Conservation (phyloP, 23 tunicate species). For the Halocynthia roretzi region DNA sequence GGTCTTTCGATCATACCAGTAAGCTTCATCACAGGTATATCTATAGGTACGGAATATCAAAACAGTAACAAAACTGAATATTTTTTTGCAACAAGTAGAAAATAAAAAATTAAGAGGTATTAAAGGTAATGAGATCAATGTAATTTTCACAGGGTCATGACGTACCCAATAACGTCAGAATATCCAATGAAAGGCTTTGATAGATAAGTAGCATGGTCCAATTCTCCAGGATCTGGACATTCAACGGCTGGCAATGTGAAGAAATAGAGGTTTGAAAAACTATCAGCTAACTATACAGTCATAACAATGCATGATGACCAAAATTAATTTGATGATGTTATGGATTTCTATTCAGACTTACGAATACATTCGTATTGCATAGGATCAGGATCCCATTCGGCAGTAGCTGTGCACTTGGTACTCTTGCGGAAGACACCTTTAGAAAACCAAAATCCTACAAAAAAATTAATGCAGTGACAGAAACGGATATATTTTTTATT, state of each 20-base stretch:
- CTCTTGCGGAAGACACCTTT: neutral
- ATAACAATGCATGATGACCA: no score
- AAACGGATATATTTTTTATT: no score
- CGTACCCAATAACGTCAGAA: slow-evolving; percentile 45
- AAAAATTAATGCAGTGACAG: neutral
- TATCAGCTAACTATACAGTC: no score
- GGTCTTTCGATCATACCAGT: slow-evolving; percentile 14
- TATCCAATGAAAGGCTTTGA: slow-evolving; percentile 2
- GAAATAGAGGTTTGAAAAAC: neutral
- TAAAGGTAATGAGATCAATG: no score
- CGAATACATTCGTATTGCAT: slow-evolving; percentile 23
- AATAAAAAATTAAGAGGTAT: no score
- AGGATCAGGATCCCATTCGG: slow-evolving; percentile 66
- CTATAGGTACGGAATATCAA: slow-evolving; percentile 1
- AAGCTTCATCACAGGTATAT: slow-evolving; percentile 36
- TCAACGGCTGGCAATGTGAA: slow-evolving; percentile 34
- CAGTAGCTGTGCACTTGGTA: slow-evolving; percentile 38
- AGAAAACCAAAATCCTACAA: slow-evolving; percentile 63
- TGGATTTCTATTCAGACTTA: slow-evolving; percentile 8
- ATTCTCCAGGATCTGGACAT: slow-evolving; percentile 63
- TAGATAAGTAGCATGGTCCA: slow-evolving; percentile 19
- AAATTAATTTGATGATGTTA: no score
- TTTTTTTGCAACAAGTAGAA: no score
- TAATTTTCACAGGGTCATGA: neutral
- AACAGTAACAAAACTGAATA: neutral